Conservation (phyloP, 2,888 invertebrate species). For the Hemicrepidius hirtus region DNA sequence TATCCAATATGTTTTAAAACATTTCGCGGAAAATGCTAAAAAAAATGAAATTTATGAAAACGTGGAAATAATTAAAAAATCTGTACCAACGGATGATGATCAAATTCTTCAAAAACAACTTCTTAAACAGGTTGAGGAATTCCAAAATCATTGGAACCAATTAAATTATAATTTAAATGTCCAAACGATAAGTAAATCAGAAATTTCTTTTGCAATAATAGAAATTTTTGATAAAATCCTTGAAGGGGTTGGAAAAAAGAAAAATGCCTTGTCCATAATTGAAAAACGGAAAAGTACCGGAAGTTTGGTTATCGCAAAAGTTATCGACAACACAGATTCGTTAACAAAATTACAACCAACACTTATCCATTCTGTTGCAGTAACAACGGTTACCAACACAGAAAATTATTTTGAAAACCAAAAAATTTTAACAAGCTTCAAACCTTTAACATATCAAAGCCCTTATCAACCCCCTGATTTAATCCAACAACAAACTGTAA, state of each 20-base stretch:
- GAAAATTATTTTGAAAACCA: not conserved
- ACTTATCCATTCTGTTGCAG: not conserved
- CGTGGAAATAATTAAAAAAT: not conserved
- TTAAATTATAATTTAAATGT: conserved; percentile 40
- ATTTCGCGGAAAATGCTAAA: conserved; percentile 45
- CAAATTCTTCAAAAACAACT: conserved; percentile 24
- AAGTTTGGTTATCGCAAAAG: conserved; percentile 22
- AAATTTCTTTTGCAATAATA: conserved; percentile 1
- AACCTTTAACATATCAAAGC: not conserved
- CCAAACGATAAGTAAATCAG: conserved; percentile 9
- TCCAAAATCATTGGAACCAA: conserved; percentile 49
- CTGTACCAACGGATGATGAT: not conserved
- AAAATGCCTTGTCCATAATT: conserved; percentile 13
- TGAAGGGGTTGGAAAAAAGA: conserved; percentile 10
- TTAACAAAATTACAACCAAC: not conserved
- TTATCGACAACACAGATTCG: conserved; percentile 13
- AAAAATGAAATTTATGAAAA: conserved; percentile 2
- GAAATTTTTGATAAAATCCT: conserved; percentile 28
- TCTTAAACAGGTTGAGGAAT: conserved; percentile 44
- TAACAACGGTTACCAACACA: no score
- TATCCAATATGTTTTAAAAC: conserved; percentile 53
- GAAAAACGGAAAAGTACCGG: conserved; percentile 33
- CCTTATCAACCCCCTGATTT: conserved; percentile 11
- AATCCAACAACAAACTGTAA: conserved; percentile 3
- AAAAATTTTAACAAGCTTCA: not conserved